Evolutionary conservation across 23 tunicate genomes (phyloP), one percentile per base, ranked within the genome.

Genomic region (Styela plicata): DNA sequence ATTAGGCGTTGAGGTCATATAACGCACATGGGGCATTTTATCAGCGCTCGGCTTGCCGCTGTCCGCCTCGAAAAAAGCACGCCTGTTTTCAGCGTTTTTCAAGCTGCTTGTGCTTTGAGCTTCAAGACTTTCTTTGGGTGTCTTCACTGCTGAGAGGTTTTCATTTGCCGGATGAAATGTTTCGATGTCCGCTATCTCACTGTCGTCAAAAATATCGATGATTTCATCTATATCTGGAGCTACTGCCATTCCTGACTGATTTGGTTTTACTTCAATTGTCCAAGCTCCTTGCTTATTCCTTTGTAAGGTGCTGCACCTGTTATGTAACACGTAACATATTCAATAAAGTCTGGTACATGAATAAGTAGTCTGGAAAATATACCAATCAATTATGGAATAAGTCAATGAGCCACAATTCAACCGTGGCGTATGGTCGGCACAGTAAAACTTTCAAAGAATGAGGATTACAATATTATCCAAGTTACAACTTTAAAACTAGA

Each of bases 271-370:
- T 44, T 76, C 26, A 24, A 76, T 52, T 0, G 66, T 44, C 81
- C 81, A 76, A 16, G 64, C 13, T 27, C 81, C 81, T 76, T 53
- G 66, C 44, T 76, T 71, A 17, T 30, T 76, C 21, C 81, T 52
- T 53, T 76, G 81, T 44, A 76, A 53, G 18, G 81, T 44, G 65
- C 66, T 76, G 81, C 81, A 76, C 30, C 81, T 76, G 64, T 20
- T 36, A 44, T 52, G n/a, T n/a, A n/a, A n/a, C n/a, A n/a, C n/a
- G n/a, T n/a, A n/a, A n/a, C n/a, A n/a, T n/a, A n/a, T n/a, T n/a
- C n/a, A n/a, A n/a, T n/a, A n/a, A n/a, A n/a, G n/a, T n/a, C n/a
- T n/a, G n/a, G n/a, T n/a, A n/a, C n/a, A n/a, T n/a, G n/a, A n/a
- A n/a, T n/a, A n/a, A n/a, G n/a, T n/a, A n/a, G n/a, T n/a, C n/a